These are phyloP conservation scores for Caenorhabditis macrosperma DNA, from an alignment of 2,888 invertebrate species.

Conservation along the genomic window DNA sequence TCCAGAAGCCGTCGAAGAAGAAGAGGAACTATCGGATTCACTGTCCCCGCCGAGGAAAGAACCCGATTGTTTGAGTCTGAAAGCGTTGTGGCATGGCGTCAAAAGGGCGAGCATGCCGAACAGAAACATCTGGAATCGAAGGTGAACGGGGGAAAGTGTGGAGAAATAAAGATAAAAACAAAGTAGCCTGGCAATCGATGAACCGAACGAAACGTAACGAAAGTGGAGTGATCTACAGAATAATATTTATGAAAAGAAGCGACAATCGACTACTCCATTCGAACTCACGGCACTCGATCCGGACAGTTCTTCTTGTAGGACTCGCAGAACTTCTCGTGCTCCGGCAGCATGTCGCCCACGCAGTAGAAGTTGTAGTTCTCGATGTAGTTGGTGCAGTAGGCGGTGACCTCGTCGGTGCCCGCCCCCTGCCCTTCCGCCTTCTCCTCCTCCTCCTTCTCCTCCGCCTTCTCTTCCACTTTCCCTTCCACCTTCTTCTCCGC, in stretches of 20 bases:
- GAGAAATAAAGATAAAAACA: not conserved
- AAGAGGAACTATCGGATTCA: not conserved
- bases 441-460: slow-evolving; percentile 16
- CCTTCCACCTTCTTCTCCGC: not conserved
- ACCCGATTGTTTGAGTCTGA: slow-evolving; percentile 64
- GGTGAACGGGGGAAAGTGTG: not conserved
- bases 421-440: slow-evolving; percentile 42
- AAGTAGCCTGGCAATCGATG: not conserved
- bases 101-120: not conserved
- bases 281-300: slow-evolving; percentile 53
- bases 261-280: slow-evolving; percentile 1
- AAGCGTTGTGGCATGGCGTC: slow-evolving; percentile 14
- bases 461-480: not conserved
- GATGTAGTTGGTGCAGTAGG: slow-evolving; percentile 69
- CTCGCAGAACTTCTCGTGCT: slow-evolving; percentile 69
- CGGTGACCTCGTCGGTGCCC: slow-evolving; percentile 49
- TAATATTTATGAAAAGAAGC: too few species aligned
- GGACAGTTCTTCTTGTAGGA: slow-evolving; percentile 73
- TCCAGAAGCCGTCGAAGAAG: slow-evolving; percentile 15
- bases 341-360: slow-evolving; percentile 60
- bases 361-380: slow-evolving; percentile 75
- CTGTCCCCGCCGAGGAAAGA: slow-evolving; percentile 56
- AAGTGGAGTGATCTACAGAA: too few species aligned
- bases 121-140: not conserved
- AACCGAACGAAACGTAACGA: not conserved